Base-by-base conservation (phyloP, 2,888 invertebrate species). In the Tribolium freemani region DNA sequence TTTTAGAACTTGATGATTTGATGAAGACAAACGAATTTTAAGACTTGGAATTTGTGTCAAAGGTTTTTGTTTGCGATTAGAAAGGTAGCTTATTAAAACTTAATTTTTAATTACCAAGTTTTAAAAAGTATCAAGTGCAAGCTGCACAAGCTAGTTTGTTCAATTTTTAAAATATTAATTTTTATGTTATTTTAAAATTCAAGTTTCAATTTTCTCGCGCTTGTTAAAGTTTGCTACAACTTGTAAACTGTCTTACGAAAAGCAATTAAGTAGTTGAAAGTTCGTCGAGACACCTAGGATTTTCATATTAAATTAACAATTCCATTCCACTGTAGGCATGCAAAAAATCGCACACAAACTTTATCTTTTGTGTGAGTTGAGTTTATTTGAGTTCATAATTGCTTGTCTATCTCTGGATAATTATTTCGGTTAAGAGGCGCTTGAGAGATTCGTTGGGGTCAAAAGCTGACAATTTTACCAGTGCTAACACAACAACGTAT, bases 381-480 rank as follows among this genome's bases (percentile, higher is more conserved):
- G 38, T 38, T 38, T 38, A 38, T 38, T 38, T 26, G 26, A 26
- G 21, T 9, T 38, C 4, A 38, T 38, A 6, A n/a, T 38, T 3
- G 8, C 38, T 38, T 38, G 9, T 38, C 38, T 38, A 38, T 38
- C 8, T 38, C 8, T n/a, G 8, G n/a, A 38, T 38, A 38, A 38
- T 26, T 26, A 38, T 56, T 31, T 31, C 45, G 58, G 21, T 21
- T 58, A 58, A 58, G 38, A 58, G 58, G 20, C 58, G 20, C 45
- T 45, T 16, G 9, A 44, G 58, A 60, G 60, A 60, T 60, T 60
- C 45, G 16, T 30, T 60, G 48, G 11, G 60, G 60, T 60, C 48
- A 48, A 48, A 60, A 48, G 21, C 60, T 44, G 60, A 60, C 46
- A 60, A 60, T 60, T 60, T 60, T 60, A 60, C 46, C 60, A 48